phyloP scores from a whole-genome alignment of 1,140 invertebrate species.

The Drosophila santomea region DNA sequence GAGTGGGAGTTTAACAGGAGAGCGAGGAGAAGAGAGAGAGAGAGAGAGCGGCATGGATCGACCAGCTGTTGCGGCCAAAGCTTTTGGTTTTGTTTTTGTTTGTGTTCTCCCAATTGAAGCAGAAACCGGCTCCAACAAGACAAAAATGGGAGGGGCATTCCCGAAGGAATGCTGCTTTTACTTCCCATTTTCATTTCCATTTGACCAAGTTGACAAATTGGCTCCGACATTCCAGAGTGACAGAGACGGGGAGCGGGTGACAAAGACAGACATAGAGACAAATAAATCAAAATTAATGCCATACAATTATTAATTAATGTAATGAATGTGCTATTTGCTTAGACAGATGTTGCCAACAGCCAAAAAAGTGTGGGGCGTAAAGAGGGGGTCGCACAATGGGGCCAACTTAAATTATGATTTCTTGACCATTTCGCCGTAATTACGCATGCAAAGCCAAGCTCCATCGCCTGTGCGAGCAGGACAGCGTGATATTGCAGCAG shows the following conservation, averaged over 20 bases:
- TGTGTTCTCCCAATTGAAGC: constrained; percentile 44
- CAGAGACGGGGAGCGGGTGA: background rate
- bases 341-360: constrained; percentile 44
- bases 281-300: constrained; percentile 81
- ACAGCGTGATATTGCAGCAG: constrained; percentile 6
- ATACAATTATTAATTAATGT: constrained; percentile 78
- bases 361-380: background rate
- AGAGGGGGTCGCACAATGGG: constrained; percentile 2
- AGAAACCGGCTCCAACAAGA: constrained; percentile 39
- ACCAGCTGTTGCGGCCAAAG: constrained; percentile 52
- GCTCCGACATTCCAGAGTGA: constrained; percentile 27
- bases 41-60: background rate
- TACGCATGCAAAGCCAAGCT: constrained; percentile 65
- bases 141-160: constrained; percentile 2
- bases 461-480: constrained; percentile 7
- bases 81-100: constrained; percentile 69
- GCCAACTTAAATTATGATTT: constrained; percentile 51
- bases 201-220: constrained; percentile 53
- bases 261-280: constrained; percentile 2
- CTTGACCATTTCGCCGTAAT: constrained; percentile 61
- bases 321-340: constrained; percentile 70
- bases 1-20: background rate
- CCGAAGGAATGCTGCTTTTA: constrained; percentile 19
- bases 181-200: constrained; percentile 22
- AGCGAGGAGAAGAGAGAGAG: background rate